phyloP scores from a whole-genome alignment of 2,113 vertebrate genomes.

The Nothocercus julius region DNA sequence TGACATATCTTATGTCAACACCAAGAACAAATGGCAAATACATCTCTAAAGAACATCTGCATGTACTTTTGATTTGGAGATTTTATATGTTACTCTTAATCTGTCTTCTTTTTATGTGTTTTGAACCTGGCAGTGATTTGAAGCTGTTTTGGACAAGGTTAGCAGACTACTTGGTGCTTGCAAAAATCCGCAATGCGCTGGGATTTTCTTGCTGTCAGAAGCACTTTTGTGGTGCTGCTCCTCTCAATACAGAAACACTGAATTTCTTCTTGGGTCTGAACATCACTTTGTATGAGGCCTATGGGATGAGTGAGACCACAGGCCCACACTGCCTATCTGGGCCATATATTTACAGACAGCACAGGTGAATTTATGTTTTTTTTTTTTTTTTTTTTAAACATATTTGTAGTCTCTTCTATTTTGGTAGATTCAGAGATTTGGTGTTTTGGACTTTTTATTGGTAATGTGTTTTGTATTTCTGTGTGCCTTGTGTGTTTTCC shows the following conservation, averaged over 20 bases:
- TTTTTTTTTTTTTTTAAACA: neutral
- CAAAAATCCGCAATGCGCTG: constrained; percentile 82
- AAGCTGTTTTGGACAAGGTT: constrained; percentile 81
- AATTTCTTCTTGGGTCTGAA: constrained; percentile 88
- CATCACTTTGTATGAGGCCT: constrained; percentile 85
- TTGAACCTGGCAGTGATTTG: constrained; percentile 70
- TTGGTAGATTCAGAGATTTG: neutral
- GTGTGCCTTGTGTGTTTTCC: neutral
- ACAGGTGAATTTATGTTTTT: constrained; percentile 73
- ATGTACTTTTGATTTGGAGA: neutral
- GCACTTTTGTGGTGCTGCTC: constrained; percentile 86
- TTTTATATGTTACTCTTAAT: neutral
- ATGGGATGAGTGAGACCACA: constrained; percentile 90
- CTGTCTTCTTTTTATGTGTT: neutral
- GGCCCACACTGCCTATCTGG: constrained; percentile 90
- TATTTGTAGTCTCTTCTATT: neutral
- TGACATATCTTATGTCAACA: neutral
- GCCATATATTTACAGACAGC: constrained; percentile 77
- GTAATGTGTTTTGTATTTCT: neutral
- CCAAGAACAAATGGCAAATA: neutral
- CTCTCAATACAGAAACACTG: constrained; percentile 81
- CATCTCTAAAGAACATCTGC: neutral
- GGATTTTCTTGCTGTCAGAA: constrained; percentile 86
- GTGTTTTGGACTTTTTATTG: neutral
- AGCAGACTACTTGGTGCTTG: constrained; percentile 84